A percentile compares a stretch with the other conserved stretches of the same genome.
Conservation (phyloP, 1,140 invertebrate genomes). For the Holcopasites calliopsidis region DNA sequence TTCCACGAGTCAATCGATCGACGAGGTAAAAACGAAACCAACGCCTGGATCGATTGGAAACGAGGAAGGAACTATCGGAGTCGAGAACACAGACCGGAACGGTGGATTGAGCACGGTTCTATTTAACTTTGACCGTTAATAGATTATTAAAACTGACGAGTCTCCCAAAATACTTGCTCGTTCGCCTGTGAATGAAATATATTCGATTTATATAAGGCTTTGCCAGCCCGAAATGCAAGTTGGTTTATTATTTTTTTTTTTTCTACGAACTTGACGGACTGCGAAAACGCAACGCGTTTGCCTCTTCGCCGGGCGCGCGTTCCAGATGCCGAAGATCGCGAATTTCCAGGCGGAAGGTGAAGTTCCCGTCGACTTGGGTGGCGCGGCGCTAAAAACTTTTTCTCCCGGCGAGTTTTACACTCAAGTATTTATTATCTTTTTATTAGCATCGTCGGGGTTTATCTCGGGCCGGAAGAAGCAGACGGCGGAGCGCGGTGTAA, state of each 20-base stretch:
- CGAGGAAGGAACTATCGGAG: not conserved
- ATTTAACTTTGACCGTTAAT: constrained; percentile 7
- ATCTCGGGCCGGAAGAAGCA: not conserved
- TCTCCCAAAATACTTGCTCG: not conserved
- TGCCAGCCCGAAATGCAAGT: no score
- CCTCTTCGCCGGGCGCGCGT: constrained; percentile 11
- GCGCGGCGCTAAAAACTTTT: constrained; percentile 31
- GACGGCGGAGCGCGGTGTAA: not conserved
- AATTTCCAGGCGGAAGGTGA: not conserved
- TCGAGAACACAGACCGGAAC: not conserved
- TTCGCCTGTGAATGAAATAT: not conserved
- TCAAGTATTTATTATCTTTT: constrained; percentile 55
- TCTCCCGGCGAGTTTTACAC: constrained; percentile 29
- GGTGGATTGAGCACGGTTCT: not conserved
- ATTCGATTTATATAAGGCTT: no score
- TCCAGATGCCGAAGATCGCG: constrained; percentile 29
- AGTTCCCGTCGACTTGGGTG: not conserved
- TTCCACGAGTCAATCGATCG: not conserved
- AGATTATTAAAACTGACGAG: not conserved
- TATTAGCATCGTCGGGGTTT: constrained; percentile 36
- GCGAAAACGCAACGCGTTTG: constrained; percentile 17
- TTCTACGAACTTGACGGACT: constrained; percentile 5
- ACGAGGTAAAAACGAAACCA: not conserved
- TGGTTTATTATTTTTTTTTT: constrained; percentile 3
- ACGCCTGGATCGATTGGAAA: constrained; percentile 12